Evolutionary conservation across 1,140 invertebrate genomes (phyloP).

Genomic region (Drosophila mayri): DNA sequence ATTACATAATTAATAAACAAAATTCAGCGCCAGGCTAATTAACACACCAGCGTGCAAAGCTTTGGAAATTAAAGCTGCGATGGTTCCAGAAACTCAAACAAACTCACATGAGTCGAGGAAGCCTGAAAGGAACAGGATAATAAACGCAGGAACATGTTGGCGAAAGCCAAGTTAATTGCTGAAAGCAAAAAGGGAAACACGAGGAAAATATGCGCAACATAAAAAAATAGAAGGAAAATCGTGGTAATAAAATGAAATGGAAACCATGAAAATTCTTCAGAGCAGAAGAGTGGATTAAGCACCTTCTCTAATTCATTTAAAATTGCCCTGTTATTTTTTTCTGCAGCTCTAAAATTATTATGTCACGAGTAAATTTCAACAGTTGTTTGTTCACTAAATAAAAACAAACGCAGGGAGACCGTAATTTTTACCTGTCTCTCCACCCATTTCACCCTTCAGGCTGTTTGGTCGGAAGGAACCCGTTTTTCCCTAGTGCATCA

Average conservation of each 20-base stretch:
- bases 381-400: slow-evolving; percentile 40
- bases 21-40: slow-evolving; percentile 55
- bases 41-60: slow-evolving; percentile 31
- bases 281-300: not conserved
- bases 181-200: slow-evolving; percentile 1
- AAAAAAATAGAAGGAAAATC: slow-evolving; percentile 38
- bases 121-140: slow-evolving; percentile 30
- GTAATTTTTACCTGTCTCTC: slow-evolving; percentile 27
- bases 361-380: slow-evolving; percentile 46
- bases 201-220: slow-evolving; percentile 4
- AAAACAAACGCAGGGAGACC: slow-evolving; percentile 21
- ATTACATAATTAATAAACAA: slow-evolving; percentile 67
- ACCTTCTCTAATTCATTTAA: slow-evolving; percentile 40
- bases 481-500: slow-evolving; percentile 52
- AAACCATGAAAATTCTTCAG: slow-evolving; percentile 17
- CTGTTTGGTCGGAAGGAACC: slow-evolving; percentile 18
- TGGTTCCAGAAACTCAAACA: slow-evolving; percentile 7
- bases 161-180: slow-evolving; percentile 43
- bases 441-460: slow-evolving; percentile 5
- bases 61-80: slow-evolving; percentile 17
- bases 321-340: slow-evolving; percentile 29
- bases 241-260: slow-evolving; percentile 48
- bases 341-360: slow-evolving; percentile 30
- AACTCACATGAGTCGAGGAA: not conserved
- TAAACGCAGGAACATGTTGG: slow-evolving; percentile 23